These are phyloP conservation scores for Neolamprologus sp. DNA, from an alignment of 2,113 vertebrate species.

Conservation along the genomic window DNA sequence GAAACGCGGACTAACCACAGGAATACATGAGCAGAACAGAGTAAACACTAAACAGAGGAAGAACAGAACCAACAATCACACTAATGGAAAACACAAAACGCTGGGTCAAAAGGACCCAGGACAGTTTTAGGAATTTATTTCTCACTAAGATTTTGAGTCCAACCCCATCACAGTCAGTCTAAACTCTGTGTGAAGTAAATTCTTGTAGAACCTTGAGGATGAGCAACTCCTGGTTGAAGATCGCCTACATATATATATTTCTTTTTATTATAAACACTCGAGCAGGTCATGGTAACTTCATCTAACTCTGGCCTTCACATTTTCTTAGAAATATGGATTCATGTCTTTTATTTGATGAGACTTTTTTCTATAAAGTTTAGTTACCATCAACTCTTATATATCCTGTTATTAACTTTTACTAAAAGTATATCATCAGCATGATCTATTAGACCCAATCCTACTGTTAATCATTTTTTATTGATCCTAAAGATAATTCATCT, in stretches of 20 bases:
- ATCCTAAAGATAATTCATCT: not conserved
- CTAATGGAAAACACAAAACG: no score
- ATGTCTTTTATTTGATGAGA: not conserved
- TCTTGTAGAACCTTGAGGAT: not conserved
- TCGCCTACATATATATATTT: not conserved
- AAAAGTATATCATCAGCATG: not conserved
- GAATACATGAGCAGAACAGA: no score
- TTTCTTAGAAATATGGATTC: not conserved
- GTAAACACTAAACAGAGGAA: no score
- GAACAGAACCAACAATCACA: no score
- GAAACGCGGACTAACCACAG: accelerated
- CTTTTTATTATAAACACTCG: not conserved
- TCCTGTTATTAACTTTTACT: not conserved
- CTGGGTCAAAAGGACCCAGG: no score
- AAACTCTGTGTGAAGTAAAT: not conserved
- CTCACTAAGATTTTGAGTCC: not conserved
- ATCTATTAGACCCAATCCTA: not conserved
- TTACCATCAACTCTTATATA: not conserved
- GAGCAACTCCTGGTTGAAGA: no score
- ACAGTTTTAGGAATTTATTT: not conserved
- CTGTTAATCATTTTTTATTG: not conserved
- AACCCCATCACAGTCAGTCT: not conserved
- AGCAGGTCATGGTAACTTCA: not conserved
- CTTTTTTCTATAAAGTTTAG: not conserved
- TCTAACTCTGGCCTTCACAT: not conserved